Conservation (phyloP, 2,888 invertebrate genomes). For the Tenodera sinensis region DNA sequence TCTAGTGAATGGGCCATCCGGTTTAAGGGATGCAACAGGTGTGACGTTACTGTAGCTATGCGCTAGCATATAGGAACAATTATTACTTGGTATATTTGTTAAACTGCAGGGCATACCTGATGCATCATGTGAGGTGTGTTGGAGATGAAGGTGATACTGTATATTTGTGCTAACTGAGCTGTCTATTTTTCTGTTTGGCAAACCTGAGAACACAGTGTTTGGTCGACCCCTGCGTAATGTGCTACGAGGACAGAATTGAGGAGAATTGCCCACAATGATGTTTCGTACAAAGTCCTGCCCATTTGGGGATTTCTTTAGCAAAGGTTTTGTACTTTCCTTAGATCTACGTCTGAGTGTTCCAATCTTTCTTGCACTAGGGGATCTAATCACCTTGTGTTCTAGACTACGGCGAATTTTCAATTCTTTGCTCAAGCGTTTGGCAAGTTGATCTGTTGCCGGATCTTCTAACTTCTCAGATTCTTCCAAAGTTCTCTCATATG, state of each 20-base stretch:
- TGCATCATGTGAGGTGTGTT: neutral
- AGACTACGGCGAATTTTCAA: slow-evolving; percentile 67
- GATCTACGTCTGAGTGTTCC: slow-evolving; percentile 70
- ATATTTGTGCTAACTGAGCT: neutral
- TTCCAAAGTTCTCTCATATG: slow-evolving; percentile 69
- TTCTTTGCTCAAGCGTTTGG: slow-evolving; percentile 66
- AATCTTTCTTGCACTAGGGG: slow-evolving; percentile 78
- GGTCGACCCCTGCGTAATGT: slow-evolving; percentile 53
- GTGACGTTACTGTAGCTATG: neutral
- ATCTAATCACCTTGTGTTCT: slow-evolving; percentile 68
- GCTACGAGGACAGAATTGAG: slow-evolving; percentile 51
- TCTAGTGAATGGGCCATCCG: slow-evolving; percentile 26
- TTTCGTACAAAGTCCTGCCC: neutral
- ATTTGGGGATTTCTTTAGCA: neutral
- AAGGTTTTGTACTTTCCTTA: slow-evolving; percentile 49
- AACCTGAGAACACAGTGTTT: slow-evolving; percentile 48
- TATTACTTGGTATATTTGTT: neutral
- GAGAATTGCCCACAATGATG: neutral
- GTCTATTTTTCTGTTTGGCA: slow-evolving; percentile 34
- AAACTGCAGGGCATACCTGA: neutral
- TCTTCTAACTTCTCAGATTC: slow-evolving; percentile 55
- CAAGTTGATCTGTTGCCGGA: slow-evolving; percentile 65
- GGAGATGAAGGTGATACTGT: neutral
- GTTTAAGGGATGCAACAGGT: neutral
- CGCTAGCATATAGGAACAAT: neutral